phyloP scores from a whole-genome alignment of 2,888 invertebrate species.

The Scrobipalpa costella region DNA sequence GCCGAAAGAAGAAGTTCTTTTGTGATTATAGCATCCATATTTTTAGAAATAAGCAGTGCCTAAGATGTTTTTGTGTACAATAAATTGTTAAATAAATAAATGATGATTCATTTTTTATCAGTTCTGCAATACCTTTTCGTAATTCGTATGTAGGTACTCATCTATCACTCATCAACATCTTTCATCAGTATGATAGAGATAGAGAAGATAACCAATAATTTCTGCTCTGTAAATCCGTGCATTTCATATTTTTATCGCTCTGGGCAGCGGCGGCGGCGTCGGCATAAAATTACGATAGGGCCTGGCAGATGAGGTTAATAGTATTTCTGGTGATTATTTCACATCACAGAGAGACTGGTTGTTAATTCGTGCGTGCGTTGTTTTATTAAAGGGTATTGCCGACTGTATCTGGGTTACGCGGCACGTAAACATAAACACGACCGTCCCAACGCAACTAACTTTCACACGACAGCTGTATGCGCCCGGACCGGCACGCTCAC shows the following conservation, averaged over 20 bases:
- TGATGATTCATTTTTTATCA: too few relatives aligned
- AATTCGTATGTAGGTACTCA: too few relatives aligned
- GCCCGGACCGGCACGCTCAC: conserved; percentile 16
- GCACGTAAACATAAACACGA: conserved; percentile 59
- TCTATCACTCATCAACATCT: too few relatives aligned
- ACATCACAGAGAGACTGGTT: conserved; percentile 19
- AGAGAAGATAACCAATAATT: not conserved
- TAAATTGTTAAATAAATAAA: too few relatives aligned
- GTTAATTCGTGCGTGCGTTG: conserved; percentile 22
- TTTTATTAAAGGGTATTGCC: conserved; percentile 38
- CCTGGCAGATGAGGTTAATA: conserved; percentile 22
- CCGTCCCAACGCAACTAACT: conserved; percentile 39
- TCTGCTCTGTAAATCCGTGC: not conserved
- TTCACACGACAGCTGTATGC: conserved; percentile 53
- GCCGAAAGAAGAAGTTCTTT: too few relatives aligned
- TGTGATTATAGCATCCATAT: too few relatives aligned
- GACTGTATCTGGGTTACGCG: conserved; percentile 58
- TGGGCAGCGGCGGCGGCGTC: not conserved
- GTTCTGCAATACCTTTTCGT: too few relatives aligned
- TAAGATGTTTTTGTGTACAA: too few relatives aligned
- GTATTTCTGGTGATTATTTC: conserved; percentile 30
- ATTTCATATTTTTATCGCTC: not conserved
- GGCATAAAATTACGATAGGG: conserved; percentile 19
- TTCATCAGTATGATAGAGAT: too few relatives aligned
- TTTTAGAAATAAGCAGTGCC: too few relatives aligned